Evolutionary conservation across 2,888 invertebrate genomes (phyloP), one percentile per base, ranked within the genome.

Genomic region (Leptopterna dolabrata): DNA sequence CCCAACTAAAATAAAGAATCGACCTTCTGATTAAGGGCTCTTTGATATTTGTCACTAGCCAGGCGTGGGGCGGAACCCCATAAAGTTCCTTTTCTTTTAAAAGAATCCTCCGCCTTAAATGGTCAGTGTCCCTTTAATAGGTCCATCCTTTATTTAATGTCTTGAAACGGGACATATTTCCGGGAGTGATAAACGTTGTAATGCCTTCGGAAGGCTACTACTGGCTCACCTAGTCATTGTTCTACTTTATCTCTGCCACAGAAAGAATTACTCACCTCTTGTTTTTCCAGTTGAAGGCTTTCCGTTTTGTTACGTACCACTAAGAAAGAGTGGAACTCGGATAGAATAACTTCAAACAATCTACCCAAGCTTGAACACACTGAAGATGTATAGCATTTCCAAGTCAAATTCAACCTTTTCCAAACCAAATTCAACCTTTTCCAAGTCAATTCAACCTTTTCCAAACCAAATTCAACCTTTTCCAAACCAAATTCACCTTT

Each of bases 111-210:
- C n/a, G n/a, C 36, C 73, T 73, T 73, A 73, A 73, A 73, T 36
- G 73, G 13, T 63, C 24, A 7, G 19, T 11, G 63, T 13, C 30
- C 73, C 70, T 73, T 73, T 73, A 73, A 73, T 73, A 73, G 73
- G 73, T 36, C 19, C 73, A 36, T 73, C 73, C 73, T 73, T 73
- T 73, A 73, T 73, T 73, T 73, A 73, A 73, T 73, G 73, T 14
- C 41, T 36, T 36, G 41, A 73, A 73, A 41, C 73, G 9, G 55
- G 73, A n/a, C 73, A 73, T 73, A 73, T 73, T 73, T 73, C 73
- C 63, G 13, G 27, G 29, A 16, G 73, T 73, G 36, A 73, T 73
- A 41, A 73, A 73, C 73, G 73, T 6, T 13, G 73, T 30, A 73
- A 73, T 73, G 73, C 9, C 36, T 73, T 41, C 30, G 16, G 73